phyloP scores from a whole-genome alignment of 2,113 vertebrate species.

The Struthio camelus region DNA sequence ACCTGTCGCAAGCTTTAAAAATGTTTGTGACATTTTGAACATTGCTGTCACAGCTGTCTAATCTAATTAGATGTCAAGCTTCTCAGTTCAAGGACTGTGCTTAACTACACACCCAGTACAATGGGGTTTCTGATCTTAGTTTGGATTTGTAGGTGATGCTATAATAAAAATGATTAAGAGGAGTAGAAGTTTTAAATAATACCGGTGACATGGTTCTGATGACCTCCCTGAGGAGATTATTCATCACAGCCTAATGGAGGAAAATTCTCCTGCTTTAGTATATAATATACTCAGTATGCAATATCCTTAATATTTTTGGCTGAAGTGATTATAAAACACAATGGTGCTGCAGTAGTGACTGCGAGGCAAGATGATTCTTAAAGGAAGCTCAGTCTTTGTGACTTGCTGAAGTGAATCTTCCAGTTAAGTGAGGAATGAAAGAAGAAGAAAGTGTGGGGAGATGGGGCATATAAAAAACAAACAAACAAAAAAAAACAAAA shows the following conservation, averaged over 20 bases:
- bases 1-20: constrained; percentile 5
- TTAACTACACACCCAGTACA: neutral
- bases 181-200: constrained; percentile 10
- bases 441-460: neutral
- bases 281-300: neutral
- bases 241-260: neutral
- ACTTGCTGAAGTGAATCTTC: neutral
- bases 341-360: neutral
- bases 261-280: neutral
- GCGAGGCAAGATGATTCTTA: neutral
- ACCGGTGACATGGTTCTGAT: neutral
- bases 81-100: neutral
- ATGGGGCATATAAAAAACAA: neutral
- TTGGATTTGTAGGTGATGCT: neutral
- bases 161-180: constrained; percentile 16
- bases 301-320: neutral
- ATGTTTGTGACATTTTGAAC: constrained; percentile 13
- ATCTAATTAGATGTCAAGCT: neutral
- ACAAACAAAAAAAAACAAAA: neutral
- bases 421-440: neutral
- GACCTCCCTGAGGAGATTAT: neutral
- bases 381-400: neutral
- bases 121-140: neutral
- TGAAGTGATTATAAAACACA: neutral
- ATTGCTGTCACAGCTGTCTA: neutral